phyloP scores from a whole-genome alignment of 92 coral and sea anemone species.

The Galaxea fascicularis region DNA sequence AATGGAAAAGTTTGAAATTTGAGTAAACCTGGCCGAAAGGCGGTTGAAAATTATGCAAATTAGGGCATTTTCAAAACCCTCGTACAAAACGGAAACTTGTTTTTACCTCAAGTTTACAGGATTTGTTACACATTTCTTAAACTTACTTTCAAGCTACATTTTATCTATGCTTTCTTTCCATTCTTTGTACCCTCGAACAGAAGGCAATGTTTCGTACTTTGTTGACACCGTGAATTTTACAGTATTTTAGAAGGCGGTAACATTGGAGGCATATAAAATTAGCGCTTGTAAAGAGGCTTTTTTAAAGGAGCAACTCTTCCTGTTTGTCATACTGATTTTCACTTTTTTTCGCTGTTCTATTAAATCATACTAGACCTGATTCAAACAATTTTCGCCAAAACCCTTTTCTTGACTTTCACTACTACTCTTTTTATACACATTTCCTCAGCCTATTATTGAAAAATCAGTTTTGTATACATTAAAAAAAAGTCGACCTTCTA shows the following conservation, averaged over 20 bases:
- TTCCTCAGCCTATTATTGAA: slow-evolving; percentile 3
- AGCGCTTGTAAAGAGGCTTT: too few species aligned
- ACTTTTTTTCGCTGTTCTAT: neutral
- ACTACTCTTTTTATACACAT: neutral
- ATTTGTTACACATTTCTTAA: too few species aligned
- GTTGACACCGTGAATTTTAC: slow-evolving; percentile 8
- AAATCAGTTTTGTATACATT: neutral
- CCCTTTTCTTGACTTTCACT: too few species aligned
- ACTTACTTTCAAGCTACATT: too few species aligned
- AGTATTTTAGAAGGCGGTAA: neutral
- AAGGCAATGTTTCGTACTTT: slow-evolving; percentile 7
- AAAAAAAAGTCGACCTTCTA: neutral
- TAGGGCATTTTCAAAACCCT: slow-evolving; percentile 7
- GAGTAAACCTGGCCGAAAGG: too few species aligned
- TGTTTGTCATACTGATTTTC: neutral
- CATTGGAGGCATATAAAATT: neutral
- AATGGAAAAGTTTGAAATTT: too few species aligned
- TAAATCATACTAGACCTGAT: slow-evolving; percentile 1
- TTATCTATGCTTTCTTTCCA: too few species aligned
- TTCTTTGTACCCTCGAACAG: too few species aligned
- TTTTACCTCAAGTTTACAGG: neutral
- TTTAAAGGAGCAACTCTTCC: too few species aligned
- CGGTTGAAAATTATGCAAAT: too few species aligned
- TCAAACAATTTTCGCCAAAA: neutral
- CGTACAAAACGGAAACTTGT: neutral